These are phyloP conservation scores for Coenonympha glycerion DNA, from an alignment of 2,888 invertebrate species.

Conservation along the genomic window DNA sequence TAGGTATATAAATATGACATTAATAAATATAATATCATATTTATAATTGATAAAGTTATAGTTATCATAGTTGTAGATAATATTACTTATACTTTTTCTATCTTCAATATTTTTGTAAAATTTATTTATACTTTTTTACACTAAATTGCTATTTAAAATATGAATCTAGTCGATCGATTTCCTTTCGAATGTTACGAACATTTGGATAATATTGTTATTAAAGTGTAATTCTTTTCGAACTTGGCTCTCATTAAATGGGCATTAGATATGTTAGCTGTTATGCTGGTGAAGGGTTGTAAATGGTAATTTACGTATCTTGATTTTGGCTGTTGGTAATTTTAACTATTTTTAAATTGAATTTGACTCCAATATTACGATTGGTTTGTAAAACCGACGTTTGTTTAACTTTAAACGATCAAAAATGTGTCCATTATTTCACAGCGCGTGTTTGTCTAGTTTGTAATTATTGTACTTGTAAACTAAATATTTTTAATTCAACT, in stretches of 20 bases:
- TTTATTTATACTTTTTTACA: conserved; percentile 7
- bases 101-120: conserved; percentile 10
- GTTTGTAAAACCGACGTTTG: conserved; percentile 18
- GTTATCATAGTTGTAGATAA: not conserved
- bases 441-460: conserved; percentile 11
- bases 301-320: conserved; percentile 9
- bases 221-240: not conserved
- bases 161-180: conserved; percentile 10
- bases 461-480: conserved; percentile 19
- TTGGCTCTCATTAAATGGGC: conserved; percentile 29
- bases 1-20: too few species aligned
- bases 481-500: conserved; percentile 19
- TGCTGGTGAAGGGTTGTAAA: conserved; percentile 26
- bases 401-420: not conserved
- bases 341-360: conserved; percentile 21
- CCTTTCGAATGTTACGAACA: conserved; percentile 10
- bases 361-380: conserved; percentile 3
- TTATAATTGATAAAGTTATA: too few species aligned
- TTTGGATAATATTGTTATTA: not conserved
- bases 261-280: conserved; percentile 12
- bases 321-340: conserved; percentile 12
- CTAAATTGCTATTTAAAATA: conserved; percentile 3
- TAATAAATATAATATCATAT: too few species aligned
- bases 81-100: conserved; percentile 8
- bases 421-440: conserved; percentile 5